Conservation (phyloP, 2,797 vertebrate species). For the Buceros bicornis region DNA sequence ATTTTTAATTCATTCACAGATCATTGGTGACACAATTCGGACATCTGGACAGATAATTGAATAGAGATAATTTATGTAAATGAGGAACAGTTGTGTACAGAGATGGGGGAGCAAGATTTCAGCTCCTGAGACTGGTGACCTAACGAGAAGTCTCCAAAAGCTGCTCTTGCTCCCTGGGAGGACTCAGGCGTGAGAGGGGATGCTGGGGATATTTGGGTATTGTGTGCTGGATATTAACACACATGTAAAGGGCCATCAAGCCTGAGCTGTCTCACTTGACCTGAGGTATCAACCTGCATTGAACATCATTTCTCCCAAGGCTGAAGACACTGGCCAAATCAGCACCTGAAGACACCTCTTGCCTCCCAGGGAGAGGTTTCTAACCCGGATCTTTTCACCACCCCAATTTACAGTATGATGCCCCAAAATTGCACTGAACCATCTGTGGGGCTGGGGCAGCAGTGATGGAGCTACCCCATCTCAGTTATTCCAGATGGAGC, state of each 20-base stretch:
- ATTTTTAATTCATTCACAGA: conserved; percentile 89
- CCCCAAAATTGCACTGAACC: not conserved
- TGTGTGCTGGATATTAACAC: conserved; percentile 7
- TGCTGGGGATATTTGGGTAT: not conserved
- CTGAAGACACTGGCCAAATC: not conserved
- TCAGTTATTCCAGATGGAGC: not conserved
- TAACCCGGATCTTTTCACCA: not conserved
- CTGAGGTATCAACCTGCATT: not conserved
- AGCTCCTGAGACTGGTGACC: conserved; percentile 15
- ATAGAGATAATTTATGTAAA: conserved; percentile 94
- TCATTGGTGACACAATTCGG: conserved; percentile 90
- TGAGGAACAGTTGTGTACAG: conserved; percentile 83
- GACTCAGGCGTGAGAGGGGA: conserved; percentile 17
- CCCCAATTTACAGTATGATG: accelerated
- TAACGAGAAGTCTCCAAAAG: conserved; percentile 66
- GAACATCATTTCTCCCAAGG: not conserved
- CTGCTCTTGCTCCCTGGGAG: conserved; percentile 1
- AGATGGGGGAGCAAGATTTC: conserved; percentile 65
- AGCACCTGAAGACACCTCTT: not conserved
- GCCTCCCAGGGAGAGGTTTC: not conserved
- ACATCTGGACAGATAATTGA: conserved; percentile 96
- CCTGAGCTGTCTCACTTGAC: not conserved
- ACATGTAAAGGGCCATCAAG: not conserved
- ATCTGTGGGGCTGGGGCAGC: not conserved
- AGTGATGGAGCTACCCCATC: not conserved